Evolutionary conservation across 2,113 vertebrate genomes (phyloP).

Genomic region (Varanus komodoensis): DNA sequence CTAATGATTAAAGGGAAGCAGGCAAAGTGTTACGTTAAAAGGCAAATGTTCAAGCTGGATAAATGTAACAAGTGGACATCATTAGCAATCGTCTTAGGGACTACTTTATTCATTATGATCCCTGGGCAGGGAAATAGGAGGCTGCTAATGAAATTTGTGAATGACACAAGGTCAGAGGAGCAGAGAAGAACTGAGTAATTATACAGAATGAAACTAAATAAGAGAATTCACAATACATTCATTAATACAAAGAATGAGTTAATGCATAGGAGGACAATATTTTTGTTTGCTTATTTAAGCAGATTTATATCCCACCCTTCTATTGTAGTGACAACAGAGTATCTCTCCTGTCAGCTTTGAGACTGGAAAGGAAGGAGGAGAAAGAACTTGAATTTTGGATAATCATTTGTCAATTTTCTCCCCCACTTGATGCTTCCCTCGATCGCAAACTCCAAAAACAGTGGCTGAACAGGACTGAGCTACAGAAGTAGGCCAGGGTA

Average conservation of each 20-base stretch:
- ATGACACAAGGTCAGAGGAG: background rate
- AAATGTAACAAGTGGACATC: slow-evolving; percentile 2
- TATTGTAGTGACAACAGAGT: too few relatives aligned
- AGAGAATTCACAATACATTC: background rate
- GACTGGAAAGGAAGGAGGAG: background rate
- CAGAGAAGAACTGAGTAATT: background rate
- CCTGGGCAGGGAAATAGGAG: background rate
- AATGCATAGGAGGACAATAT: background rate
- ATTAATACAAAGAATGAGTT: background rate
- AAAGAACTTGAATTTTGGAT: background rate
- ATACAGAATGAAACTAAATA: slow-evolving; percentile 1
- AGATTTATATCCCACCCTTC: background rate
- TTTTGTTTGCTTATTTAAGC: background rate
- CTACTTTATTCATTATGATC: background rate
- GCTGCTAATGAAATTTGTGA: background rate
- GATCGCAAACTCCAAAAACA: too few relatives aligned
- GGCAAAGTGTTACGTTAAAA: background rate
- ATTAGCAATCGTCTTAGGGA: background rate
- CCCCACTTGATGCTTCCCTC: too few relatives aligned
- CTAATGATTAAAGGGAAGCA: background rate
- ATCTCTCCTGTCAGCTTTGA: background rate
- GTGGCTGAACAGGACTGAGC: too few relatives aligned
- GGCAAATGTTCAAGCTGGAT: background rate
- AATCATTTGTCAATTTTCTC: background rate
- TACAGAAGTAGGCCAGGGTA: too few relatives aligned